Evolutionary conservation across 2,797 vertebrate species (phyloP).

Genomic region (Sebastolobus altivelis): DNA sequence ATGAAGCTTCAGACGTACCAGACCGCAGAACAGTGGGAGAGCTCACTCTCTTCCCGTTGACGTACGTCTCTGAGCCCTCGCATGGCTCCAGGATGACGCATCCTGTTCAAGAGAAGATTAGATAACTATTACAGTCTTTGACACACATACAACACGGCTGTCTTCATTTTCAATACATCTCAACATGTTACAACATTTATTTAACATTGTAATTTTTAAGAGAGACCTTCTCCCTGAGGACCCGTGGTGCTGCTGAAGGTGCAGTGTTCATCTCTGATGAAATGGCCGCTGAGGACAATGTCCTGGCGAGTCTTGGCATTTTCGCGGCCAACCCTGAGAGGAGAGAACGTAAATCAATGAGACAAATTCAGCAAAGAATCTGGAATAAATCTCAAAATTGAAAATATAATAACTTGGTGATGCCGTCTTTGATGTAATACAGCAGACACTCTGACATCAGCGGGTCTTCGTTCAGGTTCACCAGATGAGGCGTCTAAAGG

Average conservation of each 20-base stretch:
- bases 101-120: slow-evolving; percentile 72
- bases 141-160: background rate
- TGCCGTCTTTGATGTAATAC: slow-evolving; percentile 98
- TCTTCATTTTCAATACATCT: background rate
- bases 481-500: slow-evolving; percentile 93
- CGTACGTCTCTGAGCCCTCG: slow-evolving; percentile 93
- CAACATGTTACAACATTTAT: background rate
- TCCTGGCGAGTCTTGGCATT: slow-evolving; percentile 95
- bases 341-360: background rate
- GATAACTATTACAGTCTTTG: background rate
- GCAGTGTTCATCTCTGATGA: slow-evolving; percentile 97
- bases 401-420: slow-evolving; percentile 89
- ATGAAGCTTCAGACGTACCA: slow-evolving; percentile 80
- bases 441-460: slow-evolving; percentile 99
- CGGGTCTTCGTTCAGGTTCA: slow-evolving; percentile 98
- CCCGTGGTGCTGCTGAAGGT: slow-evolving; percentile 93
- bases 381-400: background rate
- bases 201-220: background rate
- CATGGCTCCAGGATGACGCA: slow-evolving; percentile 94
- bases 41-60: slow-evolving; percentile 95
- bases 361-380: background rate
- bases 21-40: slow-evolving; percentile 92
- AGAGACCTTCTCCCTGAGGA: slow-evolving; percentile 89
- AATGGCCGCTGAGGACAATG: slow-evolving; percentile 97
- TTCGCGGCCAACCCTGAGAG: slow-evolving; percentile 93